phyloP scores from a whole-genome alignment of 2,113 vertebrate species.

The Grallaria varia region DNA sequence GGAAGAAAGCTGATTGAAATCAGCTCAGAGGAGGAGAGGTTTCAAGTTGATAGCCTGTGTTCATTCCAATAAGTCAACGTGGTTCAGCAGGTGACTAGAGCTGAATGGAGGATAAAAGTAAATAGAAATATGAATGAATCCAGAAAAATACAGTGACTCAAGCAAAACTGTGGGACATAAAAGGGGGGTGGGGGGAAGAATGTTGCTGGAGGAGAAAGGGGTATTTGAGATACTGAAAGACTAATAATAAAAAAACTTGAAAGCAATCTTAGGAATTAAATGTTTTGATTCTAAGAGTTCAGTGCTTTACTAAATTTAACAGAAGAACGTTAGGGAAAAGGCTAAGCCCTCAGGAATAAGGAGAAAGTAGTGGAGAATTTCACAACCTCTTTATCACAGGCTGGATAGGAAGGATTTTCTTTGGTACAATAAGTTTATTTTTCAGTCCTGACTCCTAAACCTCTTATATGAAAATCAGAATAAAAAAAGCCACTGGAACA shows the following conservation, averaged over 20 bases:
- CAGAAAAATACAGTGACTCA: not conserved
- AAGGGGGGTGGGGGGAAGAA: fast-evolving
- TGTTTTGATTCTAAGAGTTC: not conserved
- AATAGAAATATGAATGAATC: not conserved
- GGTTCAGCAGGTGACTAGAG: not conserved
- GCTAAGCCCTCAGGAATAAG: not conserved
- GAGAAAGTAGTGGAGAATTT: not conserved
- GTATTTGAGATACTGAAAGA: not conserved
- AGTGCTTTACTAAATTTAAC: not conserved
- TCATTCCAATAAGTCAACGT: not conserved
- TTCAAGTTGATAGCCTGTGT: not conserved
- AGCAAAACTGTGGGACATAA: not conserved
- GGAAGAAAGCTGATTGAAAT: not conserved
- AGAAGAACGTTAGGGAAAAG: not conserved
- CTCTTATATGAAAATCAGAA: not conserved
- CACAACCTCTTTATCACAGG: not conserved
- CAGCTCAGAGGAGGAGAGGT: not conserved
- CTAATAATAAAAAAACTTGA: not conserved
- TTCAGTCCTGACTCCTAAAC: not conserved
- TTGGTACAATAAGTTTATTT: not conserved
- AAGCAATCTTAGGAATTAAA: not conserved
- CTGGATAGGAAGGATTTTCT: not conserved
- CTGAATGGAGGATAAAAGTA: not conserved
- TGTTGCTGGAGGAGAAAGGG: not conserved
- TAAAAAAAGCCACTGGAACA: not conserved